A percentile compares a stretch with the other conserved stretches of the same genome.
phyloP scores from a whole-genome alignment of 2,797 vertebrate genomes.

The Alauda arvensis region DNA sequence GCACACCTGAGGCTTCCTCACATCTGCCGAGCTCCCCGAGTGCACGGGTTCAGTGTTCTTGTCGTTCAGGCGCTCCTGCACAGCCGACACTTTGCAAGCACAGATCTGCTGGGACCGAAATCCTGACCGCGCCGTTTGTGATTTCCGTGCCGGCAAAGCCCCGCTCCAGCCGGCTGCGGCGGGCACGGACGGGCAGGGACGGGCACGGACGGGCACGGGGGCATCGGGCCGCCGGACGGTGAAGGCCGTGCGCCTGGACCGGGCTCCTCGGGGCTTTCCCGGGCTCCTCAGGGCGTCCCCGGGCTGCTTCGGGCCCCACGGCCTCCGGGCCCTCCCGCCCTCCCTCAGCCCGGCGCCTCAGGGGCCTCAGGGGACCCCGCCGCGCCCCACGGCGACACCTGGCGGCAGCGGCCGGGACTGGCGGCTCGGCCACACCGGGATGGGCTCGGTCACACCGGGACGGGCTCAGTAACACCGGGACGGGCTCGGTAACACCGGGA shows the following conservation, averaged over 20 bases:
- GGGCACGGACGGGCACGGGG: too few species aligned
- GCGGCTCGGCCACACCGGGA: neutral
- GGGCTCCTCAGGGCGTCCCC: too few species aligned
- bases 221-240: neutral
- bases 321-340: neutral
- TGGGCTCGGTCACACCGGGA: neutral
- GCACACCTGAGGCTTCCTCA: neutral
- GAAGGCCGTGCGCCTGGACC: neutral
- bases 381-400: neutral
- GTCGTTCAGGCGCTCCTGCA: neutral
- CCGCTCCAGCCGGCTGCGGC: neutral
- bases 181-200: too few species aligned
- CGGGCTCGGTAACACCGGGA: neutral
- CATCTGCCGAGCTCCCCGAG: neutral
- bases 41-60: fast-evolving
- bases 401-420: neutral
- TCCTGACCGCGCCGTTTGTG: fast-evolving
- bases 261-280: neutral
- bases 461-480: too few species aligned
- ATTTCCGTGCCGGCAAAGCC: neutral
- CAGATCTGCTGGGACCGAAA: neutral
- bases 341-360: neutral
- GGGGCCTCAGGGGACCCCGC: neutral
- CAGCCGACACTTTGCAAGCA: neutral
- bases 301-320: too few species aligned